A percentile compares a stretch with the other conserved stretches of the same genome.
Conservation (phyloP, 1,140 invertebrate genomes). For the Cherax quadricarinatus region DNA sequence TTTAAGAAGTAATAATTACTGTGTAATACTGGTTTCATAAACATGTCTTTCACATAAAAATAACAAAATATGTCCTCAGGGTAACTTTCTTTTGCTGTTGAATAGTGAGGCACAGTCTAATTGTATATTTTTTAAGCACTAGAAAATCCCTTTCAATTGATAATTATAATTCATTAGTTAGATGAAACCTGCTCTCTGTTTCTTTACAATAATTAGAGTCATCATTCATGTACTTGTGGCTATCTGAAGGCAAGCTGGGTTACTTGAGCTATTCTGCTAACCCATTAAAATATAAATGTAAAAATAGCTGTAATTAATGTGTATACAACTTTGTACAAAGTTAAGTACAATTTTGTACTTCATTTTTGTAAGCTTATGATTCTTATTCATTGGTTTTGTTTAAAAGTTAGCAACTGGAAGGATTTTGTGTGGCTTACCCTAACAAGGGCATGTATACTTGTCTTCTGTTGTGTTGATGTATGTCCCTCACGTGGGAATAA, state of each 20-base stretch:
- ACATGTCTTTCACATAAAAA: background rate
- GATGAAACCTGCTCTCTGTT: background rate
- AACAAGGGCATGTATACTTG: conserved; percentile 14
- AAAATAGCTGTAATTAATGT: conserved; percentile 46
- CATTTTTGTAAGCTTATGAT: conserved; percentile 37
- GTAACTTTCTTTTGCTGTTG: background rate
- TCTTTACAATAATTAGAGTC: background rate
- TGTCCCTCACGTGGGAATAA: conserved; percentile 12
- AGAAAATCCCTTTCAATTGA: background rate
- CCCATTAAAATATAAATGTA: conserved; percentile 40
- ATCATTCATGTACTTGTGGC: background rate
- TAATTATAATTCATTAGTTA: background rate
- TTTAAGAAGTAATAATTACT: background rate
- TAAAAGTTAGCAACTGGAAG: conserved; percentile 1
- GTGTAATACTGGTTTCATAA: background rate
- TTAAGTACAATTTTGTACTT: conserved; percentile 63
- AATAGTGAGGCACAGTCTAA: background rate
- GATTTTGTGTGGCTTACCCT: background rate
- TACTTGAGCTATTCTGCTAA: conserved; percentile 26
- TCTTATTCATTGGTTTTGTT: conserved; percentile 25
- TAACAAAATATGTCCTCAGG: conserved; percentile 15
- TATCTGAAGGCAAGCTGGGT: background rate
- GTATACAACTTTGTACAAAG: conserved; percentile 55
- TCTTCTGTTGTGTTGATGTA: conserved; percentile 19
- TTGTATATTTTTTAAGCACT: background rate